Conservation (phyloP, 2,797 vertebrate genomes). For the Cheirogaleus major region DNA sequence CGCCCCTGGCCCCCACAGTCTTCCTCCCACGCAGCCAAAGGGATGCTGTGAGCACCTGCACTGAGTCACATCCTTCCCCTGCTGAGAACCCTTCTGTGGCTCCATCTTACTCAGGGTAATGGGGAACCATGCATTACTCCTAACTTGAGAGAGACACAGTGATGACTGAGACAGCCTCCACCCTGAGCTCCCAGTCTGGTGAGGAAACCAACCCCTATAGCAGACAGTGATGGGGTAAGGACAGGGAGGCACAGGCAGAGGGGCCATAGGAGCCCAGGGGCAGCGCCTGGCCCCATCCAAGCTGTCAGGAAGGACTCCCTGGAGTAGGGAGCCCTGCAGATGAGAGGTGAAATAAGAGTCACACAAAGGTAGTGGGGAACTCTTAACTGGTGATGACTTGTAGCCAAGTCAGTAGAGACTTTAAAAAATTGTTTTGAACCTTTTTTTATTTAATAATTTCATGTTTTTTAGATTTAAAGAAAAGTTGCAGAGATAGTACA, state of each 20-base stretch:
- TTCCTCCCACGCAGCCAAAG: not conserved
- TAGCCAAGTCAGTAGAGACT: not conserved
- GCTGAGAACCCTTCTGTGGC: not conserved
- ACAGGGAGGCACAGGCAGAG: not conserved
- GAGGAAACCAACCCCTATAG: not conserved
- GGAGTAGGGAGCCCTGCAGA: not conserved
- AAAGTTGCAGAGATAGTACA: not conserved
- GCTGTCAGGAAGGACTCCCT: not conserved
- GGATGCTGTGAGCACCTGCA: not conserved
- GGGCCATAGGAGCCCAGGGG: not conserved
- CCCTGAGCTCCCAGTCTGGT: not conserved
- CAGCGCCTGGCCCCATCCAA: not conserved
- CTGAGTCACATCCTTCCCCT: not conserved
- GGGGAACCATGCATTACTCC: not conserved
- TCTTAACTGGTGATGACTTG: not conserved
- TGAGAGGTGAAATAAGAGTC: not conserved
- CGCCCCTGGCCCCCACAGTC: not conserved
- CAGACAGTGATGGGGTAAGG: accelerated
- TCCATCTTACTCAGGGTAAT: not conserved
- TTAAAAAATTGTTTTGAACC: not conserved
- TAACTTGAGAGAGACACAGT: not conserved
- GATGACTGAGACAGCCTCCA: not conserved
- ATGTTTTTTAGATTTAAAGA: slow-evolving; percentile 34
- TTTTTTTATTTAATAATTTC: not conserved
- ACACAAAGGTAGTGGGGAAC: not conserved